A percentile compares a stretch with the other conserved stretches of the same genome.
Evolutionary conservation across 2,113 vertebrate species (phyloP).

Genomic region (Meriones unguiculatus): DNA sequence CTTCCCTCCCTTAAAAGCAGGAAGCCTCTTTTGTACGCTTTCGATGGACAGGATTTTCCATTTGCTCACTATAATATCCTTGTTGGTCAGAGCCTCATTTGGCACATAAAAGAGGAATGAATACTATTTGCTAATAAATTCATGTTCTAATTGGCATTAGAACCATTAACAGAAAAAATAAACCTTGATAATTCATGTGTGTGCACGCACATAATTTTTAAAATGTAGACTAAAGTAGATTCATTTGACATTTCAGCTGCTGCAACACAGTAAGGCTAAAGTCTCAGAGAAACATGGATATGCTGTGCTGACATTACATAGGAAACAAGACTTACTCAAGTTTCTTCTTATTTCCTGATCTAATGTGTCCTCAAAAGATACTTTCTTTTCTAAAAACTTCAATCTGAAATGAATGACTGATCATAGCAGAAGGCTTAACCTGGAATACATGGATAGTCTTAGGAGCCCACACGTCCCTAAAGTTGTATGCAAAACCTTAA

Average conservation of each 20-base stretch:
- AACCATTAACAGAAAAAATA: slow-evolving; percentile 38
- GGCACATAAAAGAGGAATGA: neutral
- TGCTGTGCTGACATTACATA: slow-evolving; percentile 46
- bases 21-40: slow-evolving; percentile 28
- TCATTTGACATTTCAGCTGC: slow-evolving; percentile 38
- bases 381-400: slow-evolving; percentile 82
- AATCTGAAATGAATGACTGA: slow-evolving; percentile 68
- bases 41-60: neutral
- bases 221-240: slow-evolving; percentile 16
- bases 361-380: slow-evolving; percentile 75
- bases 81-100: neutral
- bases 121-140: slow-evolving; percentile 34
- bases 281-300: slow-evolving; percentile 66
- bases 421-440: slow-evolving; percentile 67
- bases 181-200: slow-evolving; percentile 38
- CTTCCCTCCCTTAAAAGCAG: slow-evolving; percentile 11
- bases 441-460: slow-evolving; percentile 56
- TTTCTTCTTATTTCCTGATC: slow-evolving; percentile 65
- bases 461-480: slow-evolving; percentile 13
- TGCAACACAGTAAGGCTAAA: slow-evolving; percentile 47
- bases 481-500: slow-evolving; percentile 63
- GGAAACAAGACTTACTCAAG: slow-evolving; percentile 70
- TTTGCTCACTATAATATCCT: neutral
- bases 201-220: neutral
- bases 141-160: slow-evolving; percentile 15